Evolutionary conservation across 2,888 invertebrate species (phyloP).

Genomic region (Liodrosophila aerea): DNA sequence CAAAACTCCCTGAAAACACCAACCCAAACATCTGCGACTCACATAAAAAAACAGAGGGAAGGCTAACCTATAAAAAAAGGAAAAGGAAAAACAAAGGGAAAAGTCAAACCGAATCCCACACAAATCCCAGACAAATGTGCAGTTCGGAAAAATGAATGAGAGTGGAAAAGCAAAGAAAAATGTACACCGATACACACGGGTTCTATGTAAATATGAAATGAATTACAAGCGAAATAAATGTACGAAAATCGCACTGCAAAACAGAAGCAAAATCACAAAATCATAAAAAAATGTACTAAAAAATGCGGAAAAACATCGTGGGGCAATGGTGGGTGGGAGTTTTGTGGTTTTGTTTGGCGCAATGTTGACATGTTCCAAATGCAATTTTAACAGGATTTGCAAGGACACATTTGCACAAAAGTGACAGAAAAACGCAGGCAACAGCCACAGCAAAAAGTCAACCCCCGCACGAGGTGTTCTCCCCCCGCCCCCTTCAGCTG

Average conservation of each 20-base stretch:
- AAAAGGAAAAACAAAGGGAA: conserved; percentile 22
- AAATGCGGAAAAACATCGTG: conserved; percentile 11
- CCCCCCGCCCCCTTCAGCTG: conserved; percentile 16
- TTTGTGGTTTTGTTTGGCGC: conserved; percentile 55
- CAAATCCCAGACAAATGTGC: conserved; percentile 69
- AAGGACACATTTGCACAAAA: conserved; percentile 76
- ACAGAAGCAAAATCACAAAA: conserved; percentile 20
- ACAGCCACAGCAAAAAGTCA: conserved; percentile 51
- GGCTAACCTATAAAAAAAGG: conserved; percentile 10
- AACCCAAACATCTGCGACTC: conserved; percentile 46
- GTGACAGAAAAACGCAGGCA: conserved; percentile 74
- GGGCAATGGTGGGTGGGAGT: background rate
- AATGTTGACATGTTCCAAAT: conserved; percentile 76
- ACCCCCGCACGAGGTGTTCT: conserved; percentile 43
- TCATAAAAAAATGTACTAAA: conserved; percentile 31
- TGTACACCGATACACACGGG: conserved; percentile 51
- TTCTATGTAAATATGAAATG: conserved; percentile 69
- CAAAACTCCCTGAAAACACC: conserved; percentile 12
- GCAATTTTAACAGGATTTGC: conserved; percentile 77
- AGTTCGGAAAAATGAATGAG: conserved; percentile 32
- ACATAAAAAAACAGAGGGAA: conserved; percentile 33
- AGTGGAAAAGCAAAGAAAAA: conserved; percentile 21
- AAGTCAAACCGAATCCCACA: conserved; percentile 41
- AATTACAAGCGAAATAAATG: conserved; percentile 75
- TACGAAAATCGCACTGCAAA: conserved; percentile 61